Base-by-base conservation (phyloP, 2,113 vertebrate species). In the Cinclus cinclus region DNA sequence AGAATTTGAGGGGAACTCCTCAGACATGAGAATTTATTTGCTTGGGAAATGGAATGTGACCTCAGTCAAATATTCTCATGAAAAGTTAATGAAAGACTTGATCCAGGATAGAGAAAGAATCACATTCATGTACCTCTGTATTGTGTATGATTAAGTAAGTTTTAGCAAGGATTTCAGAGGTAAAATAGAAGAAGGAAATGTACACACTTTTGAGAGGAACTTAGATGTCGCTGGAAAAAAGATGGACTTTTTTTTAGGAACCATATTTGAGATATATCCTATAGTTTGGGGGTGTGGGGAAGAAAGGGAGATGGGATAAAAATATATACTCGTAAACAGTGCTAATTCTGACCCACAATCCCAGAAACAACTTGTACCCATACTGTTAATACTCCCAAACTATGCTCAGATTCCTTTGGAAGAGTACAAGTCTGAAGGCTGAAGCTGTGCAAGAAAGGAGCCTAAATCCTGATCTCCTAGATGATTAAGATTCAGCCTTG, bases 261-360 rank as follows among this genome's bases (percentile, higher is more conserved):
- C 5, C 1, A 25, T 28, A 9, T 88, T 78, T 44, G 20, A 82
- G 13, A 28, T 15, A 11, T 22, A 25, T 33, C 15, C 15, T 65
- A 9, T 25, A 42, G 17, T 35, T 68, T 22, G 19, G 6, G 13
- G 2, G 0, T 6, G 11, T 21, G 22, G 3, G 15, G 25, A 10
- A 39, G 12, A n/a, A 50, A 42, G 35, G 12, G 6, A 60, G 23
- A 47, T 31, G 8, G 8, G 17, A 41, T 35, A 49, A 15, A 69
- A 64, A 71, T 24, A 14, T 13, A 25, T 7, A 46, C 2, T 55
- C 11, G 22, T 33, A 50, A 69, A 37, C 4, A 55, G 6, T 37
- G 8, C 12, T 10, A 69, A 50, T 55, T 69, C 44, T 90, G 65
- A 59, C 33, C 35, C 50, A 52, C 33, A 65, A 87, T 8, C 13